Conservation (phyloP, 2,113 vertebrate genomes). For the Triplophysa tibetana region DNA sequence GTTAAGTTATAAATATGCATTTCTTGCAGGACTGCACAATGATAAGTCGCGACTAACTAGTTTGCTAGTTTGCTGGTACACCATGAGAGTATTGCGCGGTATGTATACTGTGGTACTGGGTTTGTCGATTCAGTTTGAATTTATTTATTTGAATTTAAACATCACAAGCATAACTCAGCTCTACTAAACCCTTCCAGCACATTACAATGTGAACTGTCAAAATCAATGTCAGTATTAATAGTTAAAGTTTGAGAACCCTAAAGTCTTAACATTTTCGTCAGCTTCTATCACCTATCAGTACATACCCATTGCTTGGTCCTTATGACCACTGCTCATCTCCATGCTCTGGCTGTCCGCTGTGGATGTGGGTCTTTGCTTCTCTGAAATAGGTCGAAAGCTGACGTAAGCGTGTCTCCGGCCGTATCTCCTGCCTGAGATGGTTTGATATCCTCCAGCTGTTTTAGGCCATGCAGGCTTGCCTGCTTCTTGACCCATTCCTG, state of each 20-base stretch:
- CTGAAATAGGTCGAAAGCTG: slow-evolving; percentile 68
- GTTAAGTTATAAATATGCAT: too few species aligned
- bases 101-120: too few species aligned
- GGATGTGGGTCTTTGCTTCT: slow-evolving; percentile 63
- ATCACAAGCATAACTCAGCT: background rate
- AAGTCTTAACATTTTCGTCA: background rate
- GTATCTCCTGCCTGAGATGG: slow-evolving; percentile 70
- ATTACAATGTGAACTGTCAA: background rate
- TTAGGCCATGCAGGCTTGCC: slow-evolving; percentile 71
- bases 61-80: too few species aligned
- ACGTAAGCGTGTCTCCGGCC: slow-evolving; percentile 72
- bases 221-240: background rate
- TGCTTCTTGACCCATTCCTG: slow-evolving; percentile 79
- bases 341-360: slow-evolving; percentile 58
- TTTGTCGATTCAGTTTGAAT: too few species aligned
- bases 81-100: too few species aligned
- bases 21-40: too few species aligned
- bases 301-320: slow-evolving; percentile 68
- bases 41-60: too few species aligned
- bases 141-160: too few species aligned
- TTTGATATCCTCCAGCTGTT: slow-evolving; percentile 68
- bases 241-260: background rate
- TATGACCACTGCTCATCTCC: slow-evolving; percentile 64
- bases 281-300: background rate
- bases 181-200: background rate